These are phyloP conservation scores for Eptatretus burgeri DNA, from an alignment of 2,113 vertebrate genomes.

Conservation along the genomic window DNA sequence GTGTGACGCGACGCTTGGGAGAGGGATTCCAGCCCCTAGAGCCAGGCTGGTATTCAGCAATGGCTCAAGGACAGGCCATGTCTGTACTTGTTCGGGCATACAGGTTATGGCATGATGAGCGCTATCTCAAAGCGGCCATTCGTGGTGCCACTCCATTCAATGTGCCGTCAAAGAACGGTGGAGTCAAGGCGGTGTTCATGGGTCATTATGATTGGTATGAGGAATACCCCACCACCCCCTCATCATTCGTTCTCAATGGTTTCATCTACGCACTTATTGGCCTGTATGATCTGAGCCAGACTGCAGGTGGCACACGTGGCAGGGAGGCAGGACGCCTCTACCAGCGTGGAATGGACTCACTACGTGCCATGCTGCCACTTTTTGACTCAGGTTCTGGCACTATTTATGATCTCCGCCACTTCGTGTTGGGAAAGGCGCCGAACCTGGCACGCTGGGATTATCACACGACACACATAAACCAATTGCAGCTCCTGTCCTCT, in stretches of 20 bases:
- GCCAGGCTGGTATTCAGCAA: slow-evolving; percentile 92
- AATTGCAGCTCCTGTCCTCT: slow-evolving; percentile 64
- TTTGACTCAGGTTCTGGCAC: slow-evolving; percentile 80
- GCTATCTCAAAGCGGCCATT: slow-evolving; percentile 46
- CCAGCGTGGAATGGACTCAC: slow-evolving; percentile 54
- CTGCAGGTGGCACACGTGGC: slow-evolving; percentile 43
- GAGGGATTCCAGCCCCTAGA: slow-evolving; percentile 69
- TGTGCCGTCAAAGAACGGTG: slow-evolving; percentile 26
- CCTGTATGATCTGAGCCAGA: slow-evolving; percentile 65
- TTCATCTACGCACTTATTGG: slow-evolving; percentile 89
- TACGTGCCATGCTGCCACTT: slow-evolving; percentile 80
- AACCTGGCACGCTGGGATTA: slow-evolving; percentile 98
- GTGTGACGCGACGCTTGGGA: slow-evolving; percentile 71
- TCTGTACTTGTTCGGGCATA: slow-evolving; percentile 73
- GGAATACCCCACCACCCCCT: slow-evolving; percentile 70
- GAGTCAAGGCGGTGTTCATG: slow-evolving; percentile 80
- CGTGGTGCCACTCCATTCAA: slow-evolving; percentile 50
- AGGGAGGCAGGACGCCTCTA: slow-evolving; percentile 40
- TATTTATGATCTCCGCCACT: slow-evolving; percentile 85
- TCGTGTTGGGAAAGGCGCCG: slow-evolving; percentile 60
- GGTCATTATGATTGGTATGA: slow-evolving; percentile 81
- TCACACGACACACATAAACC: slow-evolving; percentile 97
- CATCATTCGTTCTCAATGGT: slow-evolving; percentile 87
- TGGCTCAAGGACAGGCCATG: slow-evolving; percentile 94
- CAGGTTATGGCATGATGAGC: slow-evolving; percentile 45